Base-by-base conservation (phyloP, 2,888 invertebrate species). In the Biston stratarius region DNA sequence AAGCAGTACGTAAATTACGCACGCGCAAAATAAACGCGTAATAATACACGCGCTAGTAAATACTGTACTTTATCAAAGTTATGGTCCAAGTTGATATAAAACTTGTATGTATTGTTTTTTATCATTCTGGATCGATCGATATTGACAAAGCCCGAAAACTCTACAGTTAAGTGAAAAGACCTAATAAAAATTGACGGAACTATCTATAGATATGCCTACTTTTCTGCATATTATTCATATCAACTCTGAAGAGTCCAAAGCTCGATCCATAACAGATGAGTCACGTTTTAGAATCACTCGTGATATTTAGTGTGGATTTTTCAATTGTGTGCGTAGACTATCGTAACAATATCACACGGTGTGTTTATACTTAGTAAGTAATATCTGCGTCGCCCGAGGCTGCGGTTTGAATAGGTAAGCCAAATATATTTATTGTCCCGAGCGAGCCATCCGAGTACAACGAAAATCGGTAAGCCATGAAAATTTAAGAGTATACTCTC, bases 351-450 rank as follows among this genome's bases (percentile, higher is more conserved):
- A 64, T 63, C 56, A 56, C 24, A 12, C 40, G 52, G 45, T 38
- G 8, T 64, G 61, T 61, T 42, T 53, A 44, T 72, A 65, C 33
- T 42, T 51, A 61, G 71, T 72, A 73, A 73, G 68, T 69, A 73
- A 67, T 66, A 64, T 49, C 67, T 42, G 24, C 63, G 64, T 60
- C 58, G 67, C 58, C 67, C 61, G 67, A 70, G 53, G 53, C 66
- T 72, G 71, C 69, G 73, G 70, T 70, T 72, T 72, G 62, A 69
- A 72, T 68, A 70, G 67, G 74, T 71, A 73, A 72, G 71, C 73
- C 72, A 71, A 73, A 73, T 73, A 72, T 72, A 73, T 75, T 72
- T 72, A 73, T 75, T 72, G 73, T 75, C 73, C 74, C 73, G 51
- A 47, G 73, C 67, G 72, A 67, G 69, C 70, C 64, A 73, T 75